These are phyloP conservation scores for Helleia helle DNA, from an alignment of 2,888 invertebrate species.

Conservation along the genomic window DNA sequence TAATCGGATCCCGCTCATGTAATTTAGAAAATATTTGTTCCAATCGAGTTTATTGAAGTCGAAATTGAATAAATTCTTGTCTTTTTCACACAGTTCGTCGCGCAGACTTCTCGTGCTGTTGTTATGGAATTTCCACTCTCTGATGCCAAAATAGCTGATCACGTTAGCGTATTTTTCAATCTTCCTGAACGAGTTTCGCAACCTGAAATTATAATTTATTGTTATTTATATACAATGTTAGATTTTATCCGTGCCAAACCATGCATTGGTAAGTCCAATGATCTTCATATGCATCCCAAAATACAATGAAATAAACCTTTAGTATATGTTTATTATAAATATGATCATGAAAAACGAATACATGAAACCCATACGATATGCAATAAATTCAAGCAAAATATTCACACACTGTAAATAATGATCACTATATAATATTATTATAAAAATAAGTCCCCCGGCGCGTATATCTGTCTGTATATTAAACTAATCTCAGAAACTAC, in stretches of 20 bases:
- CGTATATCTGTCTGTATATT: no score
- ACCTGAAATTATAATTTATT: constrained; percentile 52
- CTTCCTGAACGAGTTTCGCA: constrained; percentile 77
- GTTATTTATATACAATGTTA: not conserved
- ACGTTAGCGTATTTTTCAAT: constrained; percentile 77
- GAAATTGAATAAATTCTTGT: constrained; percentile 72
- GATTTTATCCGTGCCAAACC: not conserved
- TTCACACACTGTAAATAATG: no score
- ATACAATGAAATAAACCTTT: no score
- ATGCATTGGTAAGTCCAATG: not conserved
- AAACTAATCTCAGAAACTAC: no score
- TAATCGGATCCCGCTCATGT: constrained; percentile 75
- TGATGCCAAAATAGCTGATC: constrained; percentile 77
- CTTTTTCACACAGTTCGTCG: constrained; percentile 57
- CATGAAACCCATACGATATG: no score
- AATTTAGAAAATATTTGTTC: constrained; percentile 76
- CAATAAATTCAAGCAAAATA: no score
- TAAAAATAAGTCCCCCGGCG: no score
- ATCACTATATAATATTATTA: no score
- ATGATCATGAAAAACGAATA: no score
- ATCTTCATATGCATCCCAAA: no score
- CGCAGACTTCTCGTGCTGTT: constrained; percentile 61
- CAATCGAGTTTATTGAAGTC: constrained; percentile 76
- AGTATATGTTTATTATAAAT: no score
- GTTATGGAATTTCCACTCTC: constrained; percentile 76